These are phyloP conservation scores for Otus scops DNA, from an alignment of 2,797 vertebrate species.

Conservation along the genomic window DNA sequence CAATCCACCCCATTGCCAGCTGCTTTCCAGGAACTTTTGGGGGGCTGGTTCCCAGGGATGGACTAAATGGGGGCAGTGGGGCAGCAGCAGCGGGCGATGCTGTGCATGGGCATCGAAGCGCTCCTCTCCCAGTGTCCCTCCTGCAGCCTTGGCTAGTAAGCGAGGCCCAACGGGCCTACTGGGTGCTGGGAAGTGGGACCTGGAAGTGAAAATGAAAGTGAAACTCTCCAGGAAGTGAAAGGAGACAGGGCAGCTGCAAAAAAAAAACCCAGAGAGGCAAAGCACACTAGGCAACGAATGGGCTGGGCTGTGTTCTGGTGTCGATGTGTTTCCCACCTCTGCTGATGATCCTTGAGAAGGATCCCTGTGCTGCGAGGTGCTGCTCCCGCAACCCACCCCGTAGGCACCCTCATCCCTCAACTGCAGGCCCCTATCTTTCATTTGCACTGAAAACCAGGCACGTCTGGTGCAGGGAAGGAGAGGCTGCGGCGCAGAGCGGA, in stretches of 20 bases:
- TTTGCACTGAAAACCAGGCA: background rate
- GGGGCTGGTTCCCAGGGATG: background rate
- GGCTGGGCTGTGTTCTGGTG: background rate
- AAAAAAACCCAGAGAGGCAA: background rate
- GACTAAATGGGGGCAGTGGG: accelerated
- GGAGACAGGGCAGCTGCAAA: background rate
- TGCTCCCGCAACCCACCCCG: background rate
- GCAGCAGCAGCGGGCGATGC: background rate
- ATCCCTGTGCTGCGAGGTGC: background rate
- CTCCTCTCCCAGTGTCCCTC: background rate
- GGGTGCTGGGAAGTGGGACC: background rate
- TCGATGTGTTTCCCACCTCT: background rate
- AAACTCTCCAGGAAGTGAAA: background rate
- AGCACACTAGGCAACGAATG: background rate
- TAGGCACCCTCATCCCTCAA: background rate
- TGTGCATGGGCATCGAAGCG: accelerated
- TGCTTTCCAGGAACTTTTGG: background rate
- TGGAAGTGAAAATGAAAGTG: slow-evolving; percentile 14
- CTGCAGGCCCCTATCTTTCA: background rate
- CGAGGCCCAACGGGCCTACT: background rate
- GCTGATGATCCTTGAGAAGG: background rate
- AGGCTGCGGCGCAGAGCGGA: accelerated
- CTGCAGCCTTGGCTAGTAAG: no score
- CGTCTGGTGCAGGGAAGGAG: background rate
- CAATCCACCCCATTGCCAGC: background rate